Conservation (phyloP, 2,888 invertebrate species). For the Blera fallax region DNA sequence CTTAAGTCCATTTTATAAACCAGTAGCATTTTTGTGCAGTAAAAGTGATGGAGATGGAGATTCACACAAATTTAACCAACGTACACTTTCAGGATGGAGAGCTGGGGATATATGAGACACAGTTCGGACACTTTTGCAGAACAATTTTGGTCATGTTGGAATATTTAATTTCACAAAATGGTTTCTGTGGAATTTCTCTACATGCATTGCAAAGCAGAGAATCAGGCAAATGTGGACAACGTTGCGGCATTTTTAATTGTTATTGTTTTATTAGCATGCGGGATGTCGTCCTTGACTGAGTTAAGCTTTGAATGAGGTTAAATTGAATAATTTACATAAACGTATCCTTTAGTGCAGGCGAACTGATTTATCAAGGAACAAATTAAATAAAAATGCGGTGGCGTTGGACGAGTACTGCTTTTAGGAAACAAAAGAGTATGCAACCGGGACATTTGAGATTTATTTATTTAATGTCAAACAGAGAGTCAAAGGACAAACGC, state of each 20-base stretch:
- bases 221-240: background rate
- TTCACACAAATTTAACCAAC: slow-evolving; percentile 12
- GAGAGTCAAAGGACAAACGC: no score
- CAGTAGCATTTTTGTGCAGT: slow-evolving; percentile 14
- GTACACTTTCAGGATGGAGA: background rate
- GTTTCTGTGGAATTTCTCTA: slow-evolving; percentile 5
- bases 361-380: background rate
- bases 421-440: background rate
- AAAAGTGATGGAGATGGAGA: slow-evolving; percentile 34
- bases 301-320: background rate
- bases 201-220: background rate
- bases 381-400: background rate
- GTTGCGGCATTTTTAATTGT: slow-evolving; percentile 45
- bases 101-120: background rate
- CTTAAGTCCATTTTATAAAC: slow-evolving; percentile 26
- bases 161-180: slow-evolving; percentile 49
- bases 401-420: background rate
- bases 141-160: slow-evolving; percentile 24
- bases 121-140: slow-evolving; percentile 6
- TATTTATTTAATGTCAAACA: no score
- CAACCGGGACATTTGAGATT: no score
- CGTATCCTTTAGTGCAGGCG: background rate
- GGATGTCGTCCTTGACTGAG: background rate
- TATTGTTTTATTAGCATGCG: slow-evolving; percentile 41
- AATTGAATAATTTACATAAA: slow-evolving; percentile 2